Conservation (phyloP, 2,113 vertebrate species). For the Gila orcuttii region DNA sequence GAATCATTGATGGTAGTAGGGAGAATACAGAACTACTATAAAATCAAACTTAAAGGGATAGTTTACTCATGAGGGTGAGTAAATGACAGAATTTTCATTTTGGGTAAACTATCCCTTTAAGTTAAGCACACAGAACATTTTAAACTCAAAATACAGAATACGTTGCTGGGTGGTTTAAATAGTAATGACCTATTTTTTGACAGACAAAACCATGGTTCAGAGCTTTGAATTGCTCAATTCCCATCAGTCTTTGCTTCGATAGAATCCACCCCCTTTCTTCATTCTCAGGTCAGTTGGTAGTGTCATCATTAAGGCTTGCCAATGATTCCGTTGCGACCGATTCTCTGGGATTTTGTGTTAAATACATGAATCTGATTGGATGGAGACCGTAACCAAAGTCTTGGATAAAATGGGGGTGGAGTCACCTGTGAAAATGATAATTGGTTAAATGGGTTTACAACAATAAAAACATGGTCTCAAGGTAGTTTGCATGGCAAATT, state of each 20-base stretch:
- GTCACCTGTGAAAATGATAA: conserved; percentile 39
- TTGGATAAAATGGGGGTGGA: conserved; percentile 1
- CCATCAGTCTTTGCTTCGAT: conserved; percentile 23
- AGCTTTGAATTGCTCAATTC: background rate
- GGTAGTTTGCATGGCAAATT: background rate
- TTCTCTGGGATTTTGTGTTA: conserved; percentile 12
- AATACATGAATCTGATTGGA: conserved; percentile 26
- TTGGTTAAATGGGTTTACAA: background rate
- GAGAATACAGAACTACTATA: background rate
- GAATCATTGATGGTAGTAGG: background rate
- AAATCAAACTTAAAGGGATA: conserved; percentile 16
- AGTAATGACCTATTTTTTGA: conserved; percentile 13
- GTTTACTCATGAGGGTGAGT: background rate
- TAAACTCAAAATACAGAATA: conserved; percentile 6
- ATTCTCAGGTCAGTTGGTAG: background rate
- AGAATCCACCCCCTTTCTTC: conserved; percentile 4
- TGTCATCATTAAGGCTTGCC: conserved; percentile 17
- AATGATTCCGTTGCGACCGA: background rate
- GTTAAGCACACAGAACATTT: background rate
- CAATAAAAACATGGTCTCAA: conserved; percentile 1
- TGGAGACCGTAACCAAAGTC: conserved; percentile 32
- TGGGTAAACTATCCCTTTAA: conserved; percentile 4
- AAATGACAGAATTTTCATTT: background rate
- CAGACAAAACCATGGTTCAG: conserved; percentile 29
- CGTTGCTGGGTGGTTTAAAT: conserved; percentile 1